Evolutionary conservation across 2,113 vertebrate species (phyloP).

Genomic region (Athene cunicularia): DNA sequence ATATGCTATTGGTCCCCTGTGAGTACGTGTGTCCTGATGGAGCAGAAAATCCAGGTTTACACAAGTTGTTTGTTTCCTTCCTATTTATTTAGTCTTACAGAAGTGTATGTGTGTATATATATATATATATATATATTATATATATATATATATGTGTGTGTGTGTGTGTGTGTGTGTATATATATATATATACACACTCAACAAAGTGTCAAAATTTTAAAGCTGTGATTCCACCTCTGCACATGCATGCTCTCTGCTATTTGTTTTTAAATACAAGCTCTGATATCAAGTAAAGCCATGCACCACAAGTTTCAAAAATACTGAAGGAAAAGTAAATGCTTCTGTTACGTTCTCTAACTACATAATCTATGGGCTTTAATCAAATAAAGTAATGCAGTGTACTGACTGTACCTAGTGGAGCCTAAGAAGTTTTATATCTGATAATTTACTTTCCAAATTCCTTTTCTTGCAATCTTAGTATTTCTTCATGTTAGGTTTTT

Average conservation of each 20-base stretch:
- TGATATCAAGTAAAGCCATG: neutral
- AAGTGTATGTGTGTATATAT: too few species aligned
- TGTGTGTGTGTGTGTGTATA: too few species aligned
- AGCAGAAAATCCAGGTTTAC: neutral
- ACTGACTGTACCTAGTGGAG: neutral
- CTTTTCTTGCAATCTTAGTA: neutral
- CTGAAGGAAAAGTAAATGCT: neutral
- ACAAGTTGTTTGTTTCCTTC: neutral
- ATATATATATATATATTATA: too few species aligned
- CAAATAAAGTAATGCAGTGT: neutral
- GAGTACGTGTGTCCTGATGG: neutral
- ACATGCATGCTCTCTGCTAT: neutral
- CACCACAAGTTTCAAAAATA: neutral
- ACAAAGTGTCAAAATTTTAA: neutral
- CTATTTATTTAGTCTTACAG: neutral
- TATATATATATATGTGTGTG: too few species aligned
- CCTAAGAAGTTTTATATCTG: neutral
- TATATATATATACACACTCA: neutral
- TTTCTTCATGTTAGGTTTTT: neutral
- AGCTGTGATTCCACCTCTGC: neutral
- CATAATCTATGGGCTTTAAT: neutral
- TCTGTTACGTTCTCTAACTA: neutral
- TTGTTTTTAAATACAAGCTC: neutral
- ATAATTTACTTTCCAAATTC: neutral
- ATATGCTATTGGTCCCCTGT: neutral